Percentiles rank a stretch among this genome's conserved stretches.
These are phyloP conservation scores for Phortica variegata DNA, from an alignment of 1,140 invertebrate species.

Conservation along the genomic window DNA sequence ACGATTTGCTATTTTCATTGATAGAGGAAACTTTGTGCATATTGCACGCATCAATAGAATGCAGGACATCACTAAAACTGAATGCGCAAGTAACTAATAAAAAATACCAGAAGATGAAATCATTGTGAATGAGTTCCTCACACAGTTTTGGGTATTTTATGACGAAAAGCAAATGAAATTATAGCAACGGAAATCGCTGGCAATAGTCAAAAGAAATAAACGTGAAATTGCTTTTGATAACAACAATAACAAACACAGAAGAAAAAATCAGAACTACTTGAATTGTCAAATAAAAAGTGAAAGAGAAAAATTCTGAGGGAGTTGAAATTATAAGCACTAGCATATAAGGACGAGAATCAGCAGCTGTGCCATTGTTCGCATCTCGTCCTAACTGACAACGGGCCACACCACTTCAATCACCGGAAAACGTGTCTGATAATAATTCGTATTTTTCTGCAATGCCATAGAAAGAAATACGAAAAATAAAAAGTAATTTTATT, in stretches of 20 bases:
- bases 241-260: conserved; percentile 27
- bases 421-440: conserved; percentile 50
- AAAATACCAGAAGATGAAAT: too few relatives aligned
- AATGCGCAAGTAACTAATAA: background rate
- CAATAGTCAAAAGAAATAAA: conserved; percentile 51
- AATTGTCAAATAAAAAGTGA: conserved; percentile 53
- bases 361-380: too few relatives aligned
- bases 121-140: too few relatives aligned
- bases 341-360: conserved; percentile 15
- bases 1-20: too few relatives aligned
- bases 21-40: conserved; percentile 53
- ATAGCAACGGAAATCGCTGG: conserved; percentile 47
- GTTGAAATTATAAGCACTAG: conserved; percentile 45
- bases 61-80: background rate
- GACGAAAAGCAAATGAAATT: conserved; percentile 45
- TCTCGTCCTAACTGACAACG: too few relatives aligned
- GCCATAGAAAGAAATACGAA: conserved; percentile 20
- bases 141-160: conserved; percentile 43
- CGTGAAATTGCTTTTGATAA: conserved; percentile 52
- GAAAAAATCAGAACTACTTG: conserved; percentile 21
- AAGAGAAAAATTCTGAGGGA: too few relatives aligned
- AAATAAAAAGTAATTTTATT: conserved; percentile 48
- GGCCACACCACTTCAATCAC: conserved; percentile 44
- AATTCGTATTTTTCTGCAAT: conserved; percentile 24
- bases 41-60: conserved; percentile 49